A percentile compares a stretch with the other conserved stretches of the same genome.
Conservation (phyloP, 2,888 invertebrate species). For the Andrena haemorrhoa region DNA sequence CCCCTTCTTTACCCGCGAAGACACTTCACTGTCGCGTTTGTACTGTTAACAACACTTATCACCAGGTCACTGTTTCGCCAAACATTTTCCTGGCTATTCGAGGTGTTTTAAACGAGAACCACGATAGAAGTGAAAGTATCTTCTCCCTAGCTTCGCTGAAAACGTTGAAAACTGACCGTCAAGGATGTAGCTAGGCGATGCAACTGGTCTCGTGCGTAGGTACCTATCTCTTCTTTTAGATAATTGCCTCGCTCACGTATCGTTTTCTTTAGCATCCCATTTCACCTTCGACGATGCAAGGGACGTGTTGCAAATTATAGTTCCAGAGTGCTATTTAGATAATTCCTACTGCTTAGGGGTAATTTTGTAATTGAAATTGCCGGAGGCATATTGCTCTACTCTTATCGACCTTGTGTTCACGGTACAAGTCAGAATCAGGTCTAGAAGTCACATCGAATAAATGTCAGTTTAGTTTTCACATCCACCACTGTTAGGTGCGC, state of each 20-base stretch:
- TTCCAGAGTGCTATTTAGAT: neutral
- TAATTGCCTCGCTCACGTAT: neutral
- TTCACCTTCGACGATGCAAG: conserved; percentile 1
- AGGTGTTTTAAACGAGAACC: conserved; percentile 11
- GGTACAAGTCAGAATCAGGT: too few relatives aligned
- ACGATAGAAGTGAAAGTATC: conserved; percentile 35
- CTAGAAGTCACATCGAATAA: too few relatives aligned
- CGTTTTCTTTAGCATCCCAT: neutral
- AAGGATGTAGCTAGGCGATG: neutral
- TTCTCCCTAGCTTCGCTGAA: conserved; percentile 7
- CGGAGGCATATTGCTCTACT: too few relatives aligned
- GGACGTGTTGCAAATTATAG: conserved; percentile 1
- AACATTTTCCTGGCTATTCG: neutral
- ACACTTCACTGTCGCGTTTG: conserved; percentile 12
- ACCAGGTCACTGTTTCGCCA: neutral
- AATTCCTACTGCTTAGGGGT: neutral
- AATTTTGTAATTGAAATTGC: too few relatives aligned
- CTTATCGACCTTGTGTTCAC: too few relatives aligned
- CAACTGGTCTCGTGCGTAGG: neutral
- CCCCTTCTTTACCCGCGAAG: conserved; percentile 25
- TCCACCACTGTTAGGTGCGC: too few relatives aligned
- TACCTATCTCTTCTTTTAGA: neutral
- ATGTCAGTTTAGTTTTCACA: too few relatives aligned
- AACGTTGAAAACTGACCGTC: conserved; percentile 24
- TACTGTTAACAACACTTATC: conserved; percentile 5